Percentiles rank a stretch among this genome's conserved stretches.
phyloP scores from a whole-genome alignment of 2,797 vertebrate genomes.

The Limnodromus scolopaceus region DNA sequence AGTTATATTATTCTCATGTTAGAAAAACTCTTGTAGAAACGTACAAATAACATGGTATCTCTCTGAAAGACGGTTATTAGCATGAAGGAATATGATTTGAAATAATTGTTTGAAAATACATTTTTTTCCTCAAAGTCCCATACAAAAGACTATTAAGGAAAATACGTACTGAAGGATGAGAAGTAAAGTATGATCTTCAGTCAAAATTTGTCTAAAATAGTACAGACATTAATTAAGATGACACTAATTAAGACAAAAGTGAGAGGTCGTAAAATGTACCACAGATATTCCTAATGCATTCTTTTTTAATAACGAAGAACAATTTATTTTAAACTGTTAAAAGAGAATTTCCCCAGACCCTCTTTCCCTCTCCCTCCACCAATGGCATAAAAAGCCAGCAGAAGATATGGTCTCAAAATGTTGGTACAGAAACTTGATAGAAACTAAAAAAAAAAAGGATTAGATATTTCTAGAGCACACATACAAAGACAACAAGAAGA shows the following conservation, averaged over 20 bases:
- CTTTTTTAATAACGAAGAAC: neutral
- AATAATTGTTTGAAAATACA: neutral
- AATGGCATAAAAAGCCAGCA: neutral
- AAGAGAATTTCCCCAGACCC: neutral
- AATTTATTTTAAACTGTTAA: neutral
- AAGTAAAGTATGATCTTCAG: neutral
- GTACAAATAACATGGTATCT: neutral
- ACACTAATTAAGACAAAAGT: neutral
- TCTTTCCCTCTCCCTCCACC: neutral
- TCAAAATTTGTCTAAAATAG: neutral
- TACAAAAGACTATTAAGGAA: neutral
- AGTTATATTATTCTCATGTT: neutral
- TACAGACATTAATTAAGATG: neutral
- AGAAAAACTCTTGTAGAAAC: neutral
- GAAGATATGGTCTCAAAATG: accelerated
- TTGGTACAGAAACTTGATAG: neutral
- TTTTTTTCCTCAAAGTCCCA: neutral
- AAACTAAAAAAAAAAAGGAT: neutral
- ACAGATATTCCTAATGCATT: neutral
- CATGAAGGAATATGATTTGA: neutral
- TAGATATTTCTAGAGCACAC: neutral
- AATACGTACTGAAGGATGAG: neutral
- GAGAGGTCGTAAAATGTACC: neutral
- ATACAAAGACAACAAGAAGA: neutral
- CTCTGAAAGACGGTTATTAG: neutral